Percentiles rank a stretch among this genome's conserved stretches.
These are phyloP conservation scores for Tinea semifulvella DNA, from an alignment of 2,888 invertebrate species.

Conservation along the genomic window DNA sequence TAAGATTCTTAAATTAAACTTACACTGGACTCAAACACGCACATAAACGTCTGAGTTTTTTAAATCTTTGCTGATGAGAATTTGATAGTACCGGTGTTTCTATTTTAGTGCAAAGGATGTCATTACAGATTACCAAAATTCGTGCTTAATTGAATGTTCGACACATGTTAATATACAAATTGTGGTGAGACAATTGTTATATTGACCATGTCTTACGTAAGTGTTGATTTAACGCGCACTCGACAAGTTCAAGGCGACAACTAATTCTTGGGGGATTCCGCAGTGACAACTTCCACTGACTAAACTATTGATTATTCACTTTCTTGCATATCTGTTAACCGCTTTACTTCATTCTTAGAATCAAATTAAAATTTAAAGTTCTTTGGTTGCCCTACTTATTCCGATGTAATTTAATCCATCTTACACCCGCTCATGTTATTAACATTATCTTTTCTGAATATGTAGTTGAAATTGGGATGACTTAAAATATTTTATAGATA, in stretches of 20 bases:
- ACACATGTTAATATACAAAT: neutral
- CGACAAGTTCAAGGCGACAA: conserved; percentile 52
- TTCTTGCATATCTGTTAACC: neutral
- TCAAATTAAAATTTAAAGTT: too few relatives aligned
- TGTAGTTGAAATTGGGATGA: too few relatives aligned
- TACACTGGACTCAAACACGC: too few relatives aligned
- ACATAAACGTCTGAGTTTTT: too few relatives aligned
- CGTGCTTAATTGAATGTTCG: neutral
- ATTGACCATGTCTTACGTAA: conserved; percentile 55
- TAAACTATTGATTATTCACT: neutral
- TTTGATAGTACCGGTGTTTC: neutral
- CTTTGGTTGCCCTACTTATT: too few relatives aligned
- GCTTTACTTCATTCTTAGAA: too few relatives aligned
- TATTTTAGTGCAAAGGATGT: neutral
- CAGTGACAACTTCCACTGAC: conserved; percentile 1
- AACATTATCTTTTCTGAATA: too few relatives aligned
- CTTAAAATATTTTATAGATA: too few relatives aligned
- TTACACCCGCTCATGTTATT: too few relatives aligned
- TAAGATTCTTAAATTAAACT: too few relatives aligned
- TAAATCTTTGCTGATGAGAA: neutral
- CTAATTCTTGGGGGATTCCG: conserved; percentile 11
- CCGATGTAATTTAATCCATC: too few relatives aligned
- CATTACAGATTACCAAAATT: neutral
- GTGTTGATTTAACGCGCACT: conserved; percentile 32
- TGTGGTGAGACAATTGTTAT: conserved; percentile 33